Evolutionary conservation across 92 coral and sea anemone genomes (phyloP).

Genomic region (Palythoa grandiflora): DNA sequence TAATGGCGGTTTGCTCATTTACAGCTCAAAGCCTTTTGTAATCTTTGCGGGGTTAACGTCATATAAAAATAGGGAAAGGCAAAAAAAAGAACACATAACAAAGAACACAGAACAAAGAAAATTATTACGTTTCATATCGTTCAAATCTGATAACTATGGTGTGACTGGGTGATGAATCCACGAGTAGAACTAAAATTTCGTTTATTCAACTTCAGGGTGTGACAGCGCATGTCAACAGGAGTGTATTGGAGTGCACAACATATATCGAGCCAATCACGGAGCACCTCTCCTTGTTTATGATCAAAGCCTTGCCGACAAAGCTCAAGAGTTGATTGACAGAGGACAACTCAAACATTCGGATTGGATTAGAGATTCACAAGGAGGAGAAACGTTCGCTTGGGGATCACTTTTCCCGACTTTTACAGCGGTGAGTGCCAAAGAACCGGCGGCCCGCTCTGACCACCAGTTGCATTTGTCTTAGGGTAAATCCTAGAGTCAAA

Average conservation of each 20-base stretch:
- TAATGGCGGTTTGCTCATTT: too few species aligned
- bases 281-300: slow-evolving; percentile 56
- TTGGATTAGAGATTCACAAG: slow-evolving; percentile 54
- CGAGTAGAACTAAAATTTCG: too few species aligned
- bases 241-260: slow-evolving; percentile 60
- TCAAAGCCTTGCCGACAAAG: slow-evolving; percentile 64
- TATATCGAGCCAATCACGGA: slow-evolving; percentile 62
- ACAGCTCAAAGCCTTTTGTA: too few species aligned
- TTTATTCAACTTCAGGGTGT: slow-evolving; percentile 42
- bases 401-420: slow-evolving; percentile 72
- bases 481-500: too few species aligned
- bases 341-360: slow-evolving; percentile 70
- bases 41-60: too few species aligned
- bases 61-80: too few species aligned
- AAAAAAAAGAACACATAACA: too few species aligned
- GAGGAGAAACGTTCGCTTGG: slow-evolving; percentile 72
- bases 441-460: not conserved
- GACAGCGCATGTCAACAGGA: slow-evolving; percentile 62
- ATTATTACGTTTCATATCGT: too few species aligned
- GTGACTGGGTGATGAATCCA: too few species aligned
- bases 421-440: slow-evolving; percentile 48
- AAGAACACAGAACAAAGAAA: too few species aligned
- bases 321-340: slow-evolving; percentile 67
- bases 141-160: too few species aligned
- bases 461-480: not conserved